Evolutionary conservation across 2,888 invertebrate species (phyloP), one percentile per base, ranked within the genome.

Genomic region (Anoncus sp.): DNA sequence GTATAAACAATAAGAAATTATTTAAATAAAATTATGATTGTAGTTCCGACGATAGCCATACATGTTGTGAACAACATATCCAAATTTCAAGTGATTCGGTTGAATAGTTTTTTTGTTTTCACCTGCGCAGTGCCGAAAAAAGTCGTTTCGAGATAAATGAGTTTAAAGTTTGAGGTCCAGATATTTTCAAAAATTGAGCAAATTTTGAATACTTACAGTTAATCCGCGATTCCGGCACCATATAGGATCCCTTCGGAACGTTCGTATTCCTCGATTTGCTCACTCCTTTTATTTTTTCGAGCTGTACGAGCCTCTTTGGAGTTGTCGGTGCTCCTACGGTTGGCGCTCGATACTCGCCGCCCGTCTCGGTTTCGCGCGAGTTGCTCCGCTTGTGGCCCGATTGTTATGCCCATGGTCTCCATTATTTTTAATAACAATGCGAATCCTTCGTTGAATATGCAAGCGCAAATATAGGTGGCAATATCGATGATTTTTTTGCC

Each of bases 161-260:
- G n/a, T n/a, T n/a, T n/a, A n/a, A n/a, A n/a, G n/a, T n/a, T n/a
- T 60, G 51, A 66, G 60, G 63, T 73, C 65, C 65, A 55, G 66
- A 73, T 67, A 65, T 49, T 67, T 60, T 59, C 18, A 72, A 70
- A 57, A 71, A 59, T 51, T 35, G 35, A 49, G 45, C 55, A 57
- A 51, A 31, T 53, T 51, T 24, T 70, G 35, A 35, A 65, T 66
- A 66, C 65, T 65, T 73, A 62, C 67, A 49, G 51, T 63, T 75
- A 63, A 75, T 75, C 75, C 24, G 75, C 75, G 20, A 75, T 70
- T 47, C 70, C 75, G 49, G 75, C 55, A 47, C 75, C 67, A 75
- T 67, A 75, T n/a, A 67, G 20, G 20, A 40, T 38, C 16, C 60
- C 60, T 67, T 75, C 75, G 9, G 60, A 16, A n/a, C 27, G 27